These are phyloP conservation scores for Coilia nasus DNA, from an alignment of 2,797 vertebrate species.

Conservation along the genomic window DNA sequence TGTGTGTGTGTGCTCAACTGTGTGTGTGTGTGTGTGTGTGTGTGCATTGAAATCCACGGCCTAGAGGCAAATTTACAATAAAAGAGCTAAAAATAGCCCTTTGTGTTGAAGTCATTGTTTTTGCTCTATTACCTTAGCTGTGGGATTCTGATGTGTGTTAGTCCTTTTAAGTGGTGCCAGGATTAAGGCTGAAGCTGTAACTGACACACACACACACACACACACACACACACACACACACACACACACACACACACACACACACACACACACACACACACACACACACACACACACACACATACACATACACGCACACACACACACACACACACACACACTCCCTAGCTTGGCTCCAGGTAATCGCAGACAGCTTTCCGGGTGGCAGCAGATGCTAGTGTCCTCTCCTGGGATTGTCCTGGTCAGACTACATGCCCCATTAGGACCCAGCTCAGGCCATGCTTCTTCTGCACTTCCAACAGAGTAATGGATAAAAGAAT, in stretches of 20 bases:
- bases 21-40: constrained; percentile 2
- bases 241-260: background rate
- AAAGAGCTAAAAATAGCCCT: background rate
- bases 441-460: no score
- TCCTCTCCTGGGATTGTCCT: no score
- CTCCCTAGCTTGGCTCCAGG: constrained; percentile 20
- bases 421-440: no score
- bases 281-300: background rate
- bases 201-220: background rate
- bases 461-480: no score
- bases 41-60: constrained; percentile 27
- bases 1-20: background rate
- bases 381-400: background rate
- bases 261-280: no score
- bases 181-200: background rate
- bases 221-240: background rate
- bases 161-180: background rate
- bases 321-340: constrained; percentile 12
- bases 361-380: background rate
- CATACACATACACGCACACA: constrained; percentile 3
- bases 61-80: background rate
- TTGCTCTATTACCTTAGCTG: background rate
- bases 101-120: constrained; percentile 4
- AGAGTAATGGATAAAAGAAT: no score
- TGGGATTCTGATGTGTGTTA: background rate